These are phyloP conservation scores for Bubo bubo DNA, from an alignment of 2,113 vertebrate species.

Conservation along the genomic window DNA sequence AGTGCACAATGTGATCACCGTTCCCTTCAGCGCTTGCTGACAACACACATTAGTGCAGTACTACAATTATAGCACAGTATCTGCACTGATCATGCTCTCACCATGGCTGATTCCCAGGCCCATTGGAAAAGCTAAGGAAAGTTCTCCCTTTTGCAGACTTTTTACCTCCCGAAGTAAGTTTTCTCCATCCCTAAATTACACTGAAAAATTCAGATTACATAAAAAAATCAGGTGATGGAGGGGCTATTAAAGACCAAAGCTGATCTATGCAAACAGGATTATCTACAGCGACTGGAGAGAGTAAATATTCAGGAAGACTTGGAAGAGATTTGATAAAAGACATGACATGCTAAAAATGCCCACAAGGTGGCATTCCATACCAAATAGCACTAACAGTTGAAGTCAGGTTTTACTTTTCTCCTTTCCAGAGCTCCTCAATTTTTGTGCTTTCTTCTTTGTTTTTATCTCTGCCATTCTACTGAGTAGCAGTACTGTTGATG, in stretches of 20 bases:
- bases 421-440: not conserved
- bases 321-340: not conserved
- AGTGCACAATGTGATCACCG: not conserved
- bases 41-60: not conserved
- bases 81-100: rapidly evolving
- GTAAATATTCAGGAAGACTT: not conserved
- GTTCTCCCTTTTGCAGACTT: not conserved
- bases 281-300: not conserved
- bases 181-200: not conserved
- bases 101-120: not conserved
- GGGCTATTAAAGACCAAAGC: not conserved
- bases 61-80: not conserved
- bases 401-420: not conserved
- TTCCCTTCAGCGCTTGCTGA: not conserved
- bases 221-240: not conserved
- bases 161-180: not conserved
- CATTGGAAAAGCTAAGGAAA: not conserved
- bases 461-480: conserved; percentile 11
- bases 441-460: conserved; percentile 22
- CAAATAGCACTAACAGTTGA: not conserved
- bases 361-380: conserved; percentile 61
- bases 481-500: not conserved
- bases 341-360: not conserved
- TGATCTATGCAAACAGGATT: not conserved
- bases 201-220: not conserved